Base-by-base conservation (phyloP, 2,797 vertebrate species). In the Microctenopoma steveboyesi region DNA sequence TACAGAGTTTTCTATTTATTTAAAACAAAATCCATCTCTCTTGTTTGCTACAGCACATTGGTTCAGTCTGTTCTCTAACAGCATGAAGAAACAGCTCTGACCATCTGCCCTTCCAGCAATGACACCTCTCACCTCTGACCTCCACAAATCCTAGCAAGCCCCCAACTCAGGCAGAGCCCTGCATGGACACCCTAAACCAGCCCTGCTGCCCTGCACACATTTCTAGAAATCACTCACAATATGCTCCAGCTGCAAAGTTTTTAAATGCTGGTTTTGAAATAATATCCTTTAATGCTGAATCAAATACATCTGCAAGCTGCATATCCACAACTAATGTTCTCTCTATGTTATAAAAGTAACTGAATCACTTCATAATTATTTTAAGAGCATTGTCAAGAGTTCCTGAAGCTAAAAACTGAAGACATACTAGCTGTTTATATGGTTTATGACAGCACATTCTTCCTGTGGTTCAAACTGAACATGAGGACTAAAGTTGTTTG, bases 81-180 rank as follows among this genome's bases (percentile, higher is more conserved):
- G 81, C 86, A 90, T 88, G 76, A 78, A 81, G 74, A 83, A 89
- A 79, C 73, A 69, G 66, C 90, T 86, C 86, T 66, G 83, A 80
- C 89, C 91, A 94, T 95, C 92, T 94, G 91, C 84, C 86, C 86
- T 88, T 89, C 82, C 82, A 71, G 82, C 81, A 33, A 76, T 87
- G 86, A 92, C 74, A 90, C 76, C 92, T 91, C 86, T 94, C 79
- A 93, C 92, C 92, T 93, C 78, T 92, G 90, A 94, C 92, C 91
- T 85, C 83, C 74, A 88, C 88, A 92, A 92, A 94, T 92, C 91
- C 90, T 58, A 71, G 75, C 70, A 37, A 76, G 75, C 63, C 78
- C 87, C 76, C 76, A 65, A 62, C 81, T 55, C 79, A 65, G 57
- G 56, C 81, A 67, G 65, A 74, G 83, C 78, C 79, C 73, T 70